Base-by-base conservation (phyloP, 2,888 invertebrate genomes). In the Slavum lentiscoides region DNA sequence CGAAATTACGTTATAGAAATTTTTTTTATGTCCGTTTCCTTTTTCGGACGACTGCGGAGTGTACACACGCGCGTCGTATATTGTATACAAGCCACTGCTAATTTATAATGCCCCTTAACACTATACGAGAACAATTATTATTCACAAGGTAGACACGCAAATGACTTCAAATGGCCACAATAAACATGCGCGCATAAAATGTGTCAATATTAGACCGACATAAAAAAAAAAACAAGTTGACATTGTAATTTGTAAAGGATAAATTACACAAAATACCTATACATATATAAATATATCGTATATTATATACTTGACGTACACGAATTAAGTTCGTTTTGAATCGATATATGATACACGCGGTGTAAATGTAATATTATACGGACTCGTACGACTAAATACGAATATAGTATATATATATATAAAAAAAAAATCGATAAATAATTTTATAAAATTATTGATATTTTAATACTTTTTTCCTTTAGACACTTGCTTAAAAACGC, bases 181-280 rank as follows among this genome's bases (percentile, higher is more conserved):
- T 9, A 37, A 53, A 64, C 13, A 64, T 53, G 61, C 19, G 39
- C 21, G 30, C n/a, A 58, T 66, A 67, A 70, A 30, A 75, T 59
- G 19, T 67, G 43, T 75, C 66, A 67, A 75, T 67, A 75, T 67
- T 67, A 58, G 4, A 58, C 43, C 43, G 58, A 55, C 9, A 30
- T 21, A 43, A 58, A 58, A 9, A 59, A 59, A 69, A 64, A 55
- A 55, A 61, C 15, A 0, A 66, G 21, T 37, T 21, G 55, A 55
- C 17, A 62, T 74, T 62, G 37, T 61, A 64, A 53, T 53, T 53
- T 53, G 64, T 37, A 13, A n/a, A 74, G 53, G 53, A 64, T 53
- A 39, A 59, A 70, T 15, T 39, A 72, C 17, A 55, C 19, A 13
- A 68, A 23, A 13, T 6, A 37, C 37, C 21, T 21, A 21, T 43